phyloP scores from a whole-genome alignment of 1,140 invertebrate species.

The Uloborus diversus region DNA sequence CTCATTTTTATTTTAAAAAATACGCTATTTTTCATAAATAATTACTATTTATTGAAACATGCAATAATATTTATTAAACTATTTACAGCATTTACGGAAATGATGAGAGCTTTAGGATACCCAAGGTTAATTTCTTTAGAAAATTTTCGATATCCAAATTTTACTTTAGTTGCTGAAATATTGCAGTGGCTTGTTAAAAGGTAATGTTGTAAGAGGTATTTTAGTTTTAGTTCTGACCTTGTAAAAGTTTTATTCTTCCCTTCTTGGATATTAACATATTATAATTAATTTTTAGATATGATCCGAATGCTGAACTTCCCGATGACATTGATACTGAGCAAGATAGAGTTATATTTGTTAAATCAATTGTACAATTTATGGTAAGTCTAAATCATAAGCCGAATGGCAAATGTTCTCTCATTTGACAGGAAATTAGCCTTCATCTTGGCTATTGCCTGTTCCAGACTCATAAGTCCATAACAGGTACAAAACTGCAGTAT shows the following conservation, averaged over 20 bases:
- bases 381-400: slow-evolving; percentile 71
- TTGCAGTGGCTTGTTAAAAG: slow-evolving; percentile 90
- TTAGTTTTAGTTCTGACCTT: slow-evolving; percentile 71
- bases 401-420: too few species aligned
- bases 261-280: too few species aligned
- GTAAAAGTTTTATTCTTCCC: background rate
- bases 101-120: slow-evolving; percentile 91
- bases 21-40: slow-evolving; percentile 4
- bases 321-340: slow-evolving; percentile 80
- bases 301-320: slow-evolving; percentile 83
- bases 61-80: slow-evolving; percentile 15
- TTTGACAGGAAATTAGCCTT: too few species aligned
- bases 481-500: too few species aligned
- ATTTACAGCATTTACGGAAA: slow-evolving; percentile 90
- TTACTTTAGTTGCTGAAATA: slow-evolving; percentile 86
- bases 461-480: too few species aligned
- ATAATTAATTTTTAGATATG: slow-evolving; percentile 72
- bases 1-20: too few species aligned
- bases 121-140: slow-evolving; percentile 89
- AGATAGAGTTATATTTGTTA: slow-evolving; percentile 88
- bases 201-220: slow-evolving; percentile 59
- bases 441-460: too few species aligned
- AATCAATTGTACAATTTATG: slow-evolving; percentile 87
- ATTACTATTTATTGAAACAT: background rate
- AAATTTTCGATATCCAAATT: slow-evolving; percentile 89